These are phyloP conservation scores for Drosophila planitibia DNA, from an alignment of 2,888 invertebrate species.

Conservation along the genomic window DNA sequence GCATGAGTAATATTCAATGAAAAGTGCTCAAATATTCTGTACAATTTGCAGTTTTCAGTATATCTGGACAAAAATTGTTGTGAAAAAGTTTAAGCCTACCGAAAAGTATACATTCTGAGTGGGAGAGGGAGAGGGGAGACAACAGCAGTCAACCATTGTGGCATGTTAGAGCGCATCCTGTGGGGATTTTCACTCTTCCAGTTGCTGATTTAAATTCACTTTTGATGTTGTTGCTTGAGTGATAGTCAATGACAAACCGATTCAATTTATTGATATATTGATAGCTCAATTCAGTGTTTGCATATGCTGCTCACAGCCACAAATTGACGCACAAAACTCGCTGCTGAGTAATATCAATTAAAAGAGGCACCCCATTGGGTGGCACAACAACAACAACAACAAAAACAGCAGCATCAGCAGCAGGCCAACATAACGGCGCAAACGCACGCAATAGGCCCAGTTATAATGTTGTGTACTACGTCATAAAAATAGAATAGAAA, in stretches of 20 bases:
- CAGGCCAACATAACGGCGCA: constrained; percentile 39
- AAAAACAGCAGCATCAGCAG: background rate
- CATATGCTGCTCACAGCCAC: constrained; percentile 18
- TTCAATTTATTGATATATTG: constrained; percentile 71
- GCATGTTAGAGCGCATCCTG: background rate
- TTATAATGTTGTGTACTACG: constrained; percentile 9
- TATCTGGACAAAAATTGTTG: constrained; percentile 31
- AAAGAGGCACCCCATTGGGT: constrained; percentile 28
- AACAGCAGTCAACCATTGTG: background rate
- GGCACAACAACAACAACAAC: background rate
- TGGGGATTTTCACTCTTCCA: background rate
- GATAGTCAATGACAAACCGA: constrained; percentile 31
- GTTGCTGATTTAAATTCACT: background rate
- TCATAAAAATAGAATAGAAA: constrained; percentile 42
- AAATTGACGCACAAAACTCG: constrained; percentile 32
- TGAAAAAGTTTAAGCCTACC: constrained; percentile 28
- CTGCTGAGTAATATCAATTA: constrained; percentile 58
- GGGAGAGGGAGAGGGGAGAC: background rate
- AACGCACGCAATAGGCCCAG: constrained; percentile 57
- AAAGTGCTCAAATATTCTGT: background rate
- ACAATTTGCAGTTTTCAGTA: constrained; percentile 12
- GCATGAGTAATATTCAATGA: constrained; percentile 3
- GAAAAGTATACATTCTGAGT: constrained; percentile 30
- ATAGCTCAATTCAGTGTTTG: constrained; percentile 35
- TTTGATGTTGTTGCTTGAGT: background rate